Conservation (phyloP, 2,113 vertebrate species). For the Origma solitaria region DNA sequence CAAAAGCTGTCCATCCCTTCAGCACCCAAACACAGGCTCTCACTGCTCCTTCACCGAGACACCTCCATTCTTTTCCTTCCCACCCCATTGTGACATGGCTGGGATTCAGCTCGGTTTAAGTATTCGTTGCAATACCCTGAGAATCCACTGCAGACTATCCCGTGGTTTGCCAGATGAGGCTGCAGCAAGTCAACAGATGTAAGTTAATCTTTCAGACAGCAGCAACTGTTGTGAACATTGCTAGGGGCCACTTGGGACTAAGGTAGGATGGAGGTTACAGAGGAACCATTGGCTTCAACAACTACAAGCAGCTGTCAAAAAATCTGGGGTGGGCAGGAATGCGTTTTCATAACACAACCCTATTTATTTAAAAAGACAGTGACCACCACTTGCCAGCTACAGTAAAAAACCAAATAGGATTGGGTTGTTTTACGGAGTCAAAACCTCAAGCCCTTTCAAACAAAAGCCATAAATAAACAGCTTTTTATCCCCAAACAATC, state of each 20-base stretch:
- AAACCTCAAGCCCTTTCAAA: background rate
- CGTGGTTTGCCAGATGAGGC: background rate
- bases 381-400: background rate
- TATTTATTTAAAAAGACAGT: background rate
- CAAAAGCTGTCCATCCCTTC: background rate
- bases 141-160: background rate
- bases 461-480: background rate
- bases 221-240: background rate
- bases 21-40: background rate
- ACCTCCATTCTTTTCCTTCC: background rate
- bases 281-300: background rate
- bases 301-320: background rate
- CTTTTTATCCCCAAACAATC: background rate
- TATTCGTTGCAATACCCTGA: background rate
- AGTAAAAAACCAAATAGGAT: background rate
- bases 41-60: background rate
- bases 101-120: background rate
- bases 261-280: background rate
- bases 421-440: background rate
- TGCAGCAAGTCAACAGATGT: background rate
- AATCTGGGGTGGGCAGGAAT: background rate
- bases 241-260: background rate
- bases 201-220: background rate
- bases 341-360: background rate
- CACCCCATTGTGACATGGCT: rapidly evolving